A percentile compares a stretch with the other conserved stretches of the same genome.
These are phyloP conservation scores for Pteria penguin DNA, from an alignment of 2,888 invertebrate genomes.

Conservation along the genomic window DNA sequence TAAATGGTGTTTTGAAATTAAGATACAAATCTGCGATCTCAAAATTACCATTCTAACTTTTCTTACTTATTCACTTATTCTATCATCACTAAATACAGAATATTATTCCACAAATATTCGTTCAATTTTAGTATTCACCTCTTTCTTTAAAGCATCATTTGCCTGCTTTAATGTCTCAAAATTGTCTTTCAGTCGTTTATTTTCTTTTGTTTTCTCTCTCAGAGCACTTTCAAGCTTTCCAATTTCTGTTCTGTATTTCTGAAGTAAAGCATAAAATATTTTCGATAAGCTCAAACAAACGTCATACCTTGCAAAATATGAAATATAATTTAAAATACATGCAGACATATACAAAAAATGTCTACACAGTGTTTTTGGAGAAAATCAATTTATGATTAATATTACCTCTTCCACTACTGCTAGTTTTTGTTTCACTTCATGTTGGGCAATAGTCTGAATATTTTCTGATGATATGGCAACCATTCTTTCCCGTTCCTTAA, in stretches of 20 bases:
- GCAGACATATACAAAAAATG: no score
- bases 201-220: slow-evolving; percentile 72
- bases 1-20: no score
- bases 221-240: slow-evolving; percentile 61
- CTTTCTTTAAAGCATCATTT: slow-evolving; percentile 74
- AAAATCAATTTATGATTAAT: no score
- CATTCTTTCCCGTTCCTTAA: slow-evolving; percentile 72
- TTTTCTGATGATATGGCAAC: slow-evolving; percentile 69
- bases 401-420: slow-evolving; percentile 60
- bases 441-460: slow-evolving; percentile 69
- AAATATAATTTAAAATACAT: no score
- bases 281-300: not conserved
- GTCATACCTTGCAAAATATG: no score
- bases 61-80: no score
- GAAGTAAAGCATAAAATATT: slow-evolving; percentile 21
- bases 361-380: no score
- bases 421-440: slow-evolving; percentile 68
- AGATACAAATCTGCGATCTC: no score
- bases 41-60: no score
- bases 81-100: no score
- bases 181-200: slow-evolving; percentile 74
- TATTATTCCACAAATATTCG: no score
- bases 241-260: slow-evolving; percentile 66
- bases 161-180: slow-evolving; percentile 77
- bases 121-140: slow-evolving; percentile 63